Evolutionary conservation across 1,140 invertebrate species (phyloP).

Genomic region (Pseudoatta argentina): DNA sequence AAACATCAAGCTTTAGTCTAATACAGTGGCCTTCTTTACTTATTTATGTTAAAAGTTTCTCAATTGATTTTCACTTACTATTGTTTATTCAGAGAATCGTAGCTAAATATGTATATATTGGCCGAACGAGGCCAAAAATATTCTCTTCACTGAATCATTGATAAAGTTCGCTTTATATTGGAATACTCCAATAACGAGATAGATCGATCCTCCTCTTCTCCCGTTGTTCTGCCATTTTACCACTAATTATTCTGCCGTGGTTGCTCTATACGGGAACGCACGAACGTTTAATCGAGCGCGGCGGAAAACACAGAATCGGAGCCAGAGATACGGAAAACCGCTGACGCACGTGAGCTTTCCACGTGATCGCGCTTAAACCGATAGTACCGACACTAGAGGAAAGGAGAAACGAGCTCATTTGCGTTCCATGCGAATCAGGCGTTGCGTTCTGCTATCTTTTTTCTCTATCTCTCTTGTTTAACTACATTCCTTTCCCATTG

Average conservation of each 20-base stretch:
- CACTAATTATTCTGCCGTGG: constrained; percentile 73
- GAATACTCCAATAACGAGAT: background rate
- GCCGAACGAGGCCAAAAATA: background rate
- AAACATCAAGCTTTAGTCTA: too few species aligned
- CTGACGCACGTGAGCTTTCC: constrained; percentile 72
- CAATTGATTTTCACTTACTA: too few species aligned
- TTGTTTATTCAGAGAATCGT: background rate
- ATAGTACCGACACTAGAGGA: background rate
- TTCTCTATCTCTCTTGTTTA: background rate
- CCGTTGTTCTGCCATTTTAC: constrained; percentile 12
- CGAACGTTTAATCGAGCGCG: constrained; percentile 65
- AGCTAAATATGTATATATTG: background rate
- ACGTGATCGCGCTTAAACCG: constrained; percentile 64
- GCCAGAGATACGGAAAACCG: constrained; percentile 72
- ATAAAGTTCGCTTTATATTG: constrained; percentile 43
- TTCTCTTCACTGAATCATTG: background rate
- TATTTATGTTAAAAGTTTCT: too few species aligned
- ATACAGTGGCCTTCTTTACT: too few species aligned
- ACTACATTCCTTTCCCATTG: background rate
- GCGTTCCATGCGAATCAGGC: constrained; percentile 25
- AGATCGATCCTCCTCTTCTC: background rate
- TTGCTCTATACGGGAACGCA: constrained; percentile 11
- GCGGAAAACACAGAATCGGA: constrained; percentile 59
- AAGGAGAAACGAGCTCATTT: constrained; percentile 58
- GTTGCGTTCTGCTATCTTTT: background rate